Conservation (phyloP, 2,797 vertebrate genomes). For the Kryptopterus vitreolus region DNA sequence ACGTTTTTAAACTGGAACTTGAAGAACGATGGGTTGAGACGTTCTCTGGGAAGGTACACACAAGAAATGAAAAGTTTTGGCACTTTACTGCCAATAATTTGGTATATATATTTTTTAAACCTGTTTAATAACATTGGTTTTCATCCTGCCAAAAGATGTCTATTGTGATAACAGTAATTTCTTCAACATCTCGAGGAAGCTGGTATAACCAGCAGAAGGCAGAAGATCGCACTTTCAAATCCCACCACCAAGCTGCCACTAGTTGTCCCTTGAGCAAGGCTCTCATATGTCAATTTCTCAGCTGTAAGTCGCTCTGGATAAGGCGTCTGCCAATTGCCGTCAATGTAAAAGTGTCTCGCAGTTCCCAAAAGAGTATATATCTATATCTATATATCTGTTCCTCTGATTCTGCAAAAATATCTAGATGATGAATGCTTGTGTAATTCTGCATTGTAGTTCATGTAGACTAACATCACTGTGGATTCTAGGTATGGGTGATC, state of each 20-base stretch:
- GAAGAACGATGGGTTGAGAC: conserved; percentile 89
- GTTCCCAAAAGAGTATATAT: background rate
- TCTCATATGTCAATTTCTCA: no score
- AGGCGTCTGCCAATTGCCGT: no score
- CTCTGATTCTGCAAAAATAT: background rate
- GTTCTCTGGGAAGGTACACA: conserved; percentile 73
- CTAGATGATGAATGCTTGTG: background rate
- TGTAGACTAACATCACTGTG: background rate
- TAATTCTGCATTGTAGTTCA: background rate
- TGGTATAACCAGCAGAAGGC: no score
- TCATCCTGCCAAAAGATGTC: background rate
- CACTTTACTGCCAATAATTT: background rate
- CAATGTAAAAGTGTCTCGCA: no score
- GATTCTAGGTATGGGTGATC: background rate
- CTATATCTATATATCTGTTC: background rate
- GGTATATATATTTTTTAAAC: background rate
- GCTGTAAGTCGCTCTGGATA: no score
- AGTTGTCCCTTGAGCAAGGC: no score
- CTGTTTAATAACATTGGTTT: background rate
- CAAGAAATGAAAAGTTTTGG: conserved; percentile 13
- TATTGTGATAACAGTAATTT: background rate
- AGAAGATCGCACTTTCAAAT: no score
- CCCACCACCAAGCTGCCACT: no score
- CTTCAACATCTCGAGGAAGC: background rate
- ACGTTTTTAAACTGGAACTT: conserved; percentile 99